phyloP scores from a whole-genome alignment of 2,888 invertebrate species.

The Zygothrica quintamaculata region DNA sequence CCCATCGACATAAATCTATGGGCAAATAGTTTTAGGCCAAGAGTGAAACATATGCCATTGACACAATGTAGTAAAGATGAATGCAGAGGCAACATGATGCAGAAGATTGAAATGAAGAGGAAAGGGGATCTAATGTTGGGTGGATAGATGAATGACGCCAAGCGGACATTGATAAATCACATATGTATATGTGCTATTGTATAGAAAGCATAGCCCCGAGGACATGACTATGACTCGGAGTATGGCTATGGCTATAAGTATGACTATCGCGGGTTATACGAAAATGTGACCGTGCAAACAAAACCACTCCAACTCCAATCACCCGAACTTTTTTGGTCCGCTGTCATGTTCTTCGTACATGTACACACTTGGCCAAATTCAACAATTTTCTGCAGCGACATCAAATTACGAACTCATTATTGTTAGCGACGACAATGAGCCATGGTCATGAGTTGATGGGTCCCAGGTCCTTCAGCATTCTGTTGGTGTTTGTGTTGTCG shows the following conservation, averaged over 20 bases:
- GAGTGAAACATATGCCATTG: slow-evolving; percentile 66
- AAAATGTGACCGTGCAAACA: slow-evolving; percentile 57
- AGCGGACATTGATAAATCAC: slow-evolving; percentile 77
- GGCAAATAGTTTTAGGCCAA: slow-evolving; percentile 49
- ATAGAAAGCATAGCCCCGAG: slow-evolving; percentile 17
- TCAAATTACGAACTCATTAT: slow-evolving; percentile 83
- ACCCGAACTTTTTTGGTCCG: background rate
- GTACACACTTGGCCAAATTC: slow-evolving; percentile 59
- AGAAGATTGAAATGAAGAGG: slow-evolving; percentile 16
- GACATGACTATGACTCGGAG: background rate
- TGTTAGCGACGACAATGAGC: slow-evolving; percentile 72
- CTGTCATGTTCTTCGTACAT: slow-evolving; percentile 53
- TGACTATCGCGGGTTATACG: slow-evolving; percentile 24
- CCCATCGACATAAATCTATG: slow-evolving; percentile 25
- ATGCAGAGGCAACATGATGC: slow-evolving; percentile 25
- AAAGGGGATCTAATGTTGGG: slow-evolving; percentile 38
- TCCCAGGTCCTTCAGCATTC: background rate
- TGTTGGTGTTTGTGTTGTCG: slow-evolving; percentile 59
- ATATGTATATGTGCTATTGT: slow-evolving; percentile 52
- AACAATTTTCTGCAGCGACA: slow-evolving; percentile 73
- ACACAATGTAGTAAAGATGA: slow-evolving; percentile 41
- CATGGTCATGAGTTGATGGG: slow-evolving; percentile 23
- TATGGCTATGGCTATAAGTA: no score
- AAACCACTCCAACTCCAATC: slow-evolving; percentile 11
- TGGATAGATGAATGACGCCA: slow-evolving; percentile 67